These are phyloP conservation scores for Phyllopteryx taeniolatus DNA, from an alignment of 2,113 vertebrate genomes.

Conservation along the genomic window DNA sequence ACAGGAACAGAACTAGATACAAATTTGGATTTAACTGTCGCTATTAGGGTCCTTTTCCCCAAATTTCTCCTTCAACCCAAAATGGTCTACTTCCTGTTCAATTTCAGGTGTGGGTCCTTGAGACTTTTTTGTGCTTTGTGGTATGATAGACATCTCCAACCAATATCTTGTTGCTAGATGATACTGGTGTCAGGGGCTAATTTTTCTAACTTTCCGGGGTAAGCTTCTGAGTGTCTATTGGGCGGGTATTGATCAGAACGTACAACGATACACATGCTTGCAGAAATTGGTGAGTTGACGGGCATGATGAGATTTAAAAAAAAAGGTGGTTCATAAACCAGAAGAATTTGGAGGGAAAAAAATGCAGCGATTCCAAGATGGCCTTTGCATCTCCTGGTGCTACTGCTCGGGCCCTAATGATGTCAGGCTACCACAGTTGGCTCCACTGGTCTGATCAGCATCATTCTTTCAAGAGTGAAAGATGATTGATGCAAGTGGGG, in stretches of 20 bases:
- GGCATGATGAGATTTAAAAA: too few relatives aligned
- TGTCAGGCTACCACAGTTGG: neutral
- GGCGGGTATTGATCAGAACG: neutral
- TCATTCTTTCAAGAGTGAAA: constrained; percentile 1
- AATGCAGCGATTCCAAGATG: neutral
- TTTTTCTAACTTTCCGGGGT: neutral
- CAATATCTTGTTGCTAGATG: neutral
- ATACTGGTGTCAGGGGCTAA: neutral
- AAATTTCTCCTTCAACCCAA: neutral
- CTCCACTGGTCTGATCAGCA: neutral
- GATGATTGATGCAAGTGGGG: neutral
- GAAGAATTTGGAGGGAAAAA: neutral
- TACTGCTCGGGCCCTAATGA: neutral
- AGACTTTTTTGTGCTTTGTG: neutral
- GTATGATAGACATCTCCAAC: neutral
- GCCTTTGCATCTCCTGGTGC: neutral
- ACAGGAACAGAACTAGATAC: too few relatives aligned
- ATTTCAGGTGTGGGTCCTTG: neutral
- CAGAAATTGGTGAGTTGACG: too few relatives aligned
- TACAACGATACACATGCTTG: too few relatives aligned
- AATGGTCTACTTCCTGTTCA: neutral
- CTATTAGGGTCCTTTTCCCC: too few relatives aligned
- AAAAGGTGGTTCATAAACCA: neutral
- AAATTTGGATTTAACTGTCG: too few relatives aligned
- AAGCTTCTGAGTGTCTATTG: neutral